phyloP scores from a whole-genome alignment of 2,113 vertebrate species.

The Ophiodon elongatus region DNA sequence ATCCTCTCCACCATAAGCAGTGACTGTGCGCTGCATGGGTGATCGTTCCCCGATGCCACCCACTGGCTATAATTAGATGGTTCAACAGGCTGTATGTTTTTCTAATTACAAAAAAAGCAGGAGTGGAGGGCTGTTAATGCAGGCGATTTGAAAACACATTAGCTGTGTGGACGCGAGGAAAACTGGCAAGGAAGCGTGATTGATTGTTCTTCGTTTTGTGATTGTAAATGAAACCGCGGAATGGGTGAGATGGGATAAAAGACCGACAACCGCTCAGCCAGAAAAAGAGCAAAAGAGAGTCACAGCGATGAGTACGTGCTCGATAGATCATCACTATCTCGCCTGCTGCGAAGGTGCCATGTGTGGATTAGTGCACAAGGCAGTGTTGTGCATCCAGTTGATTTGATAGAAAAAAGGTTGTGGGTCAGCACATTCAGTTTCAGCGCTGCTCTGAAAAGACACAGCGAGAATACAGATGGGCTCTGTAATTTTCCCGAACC shows the following conservation, averaged over 20 bases:
- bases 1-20: conserved; percentile 37
- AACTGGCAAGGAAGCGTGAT: neutral
- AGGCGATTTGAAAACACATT: conserved; percentile 37
- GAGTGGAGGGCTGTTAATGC: conserved; percentile 12
- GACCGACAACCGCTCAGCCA: neutral
- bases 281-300: neutral
- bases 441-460: conserved; percentile 9
- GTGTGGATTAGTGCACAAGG: conserved; percentile 22
- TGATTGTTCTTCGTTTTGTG: neutral
- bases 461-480: conserved; percentile 36
- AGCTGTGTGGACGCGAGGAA: neutral
- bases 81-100: conserved; percentile 32
- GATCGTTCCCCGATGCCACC: conserved; percentile 36
- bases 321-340: neutral
- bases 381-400: conserved; percentile 24
- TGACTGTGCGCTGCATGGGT: conserved; percentile 37
- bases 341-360: conserved; percentile 2
- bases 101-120: conserved; percentile 48
- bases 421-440: conserved; percentile 43
- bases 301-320: neutral
- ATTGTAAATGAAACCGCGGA: neutral
- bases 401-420: conserved; percentile 32
- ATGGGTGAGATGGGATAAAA: neutral
- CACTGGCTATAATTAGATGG: conserved; percentile 54
- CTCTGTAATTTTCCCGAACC: conserved; percentile 28